Base-by-base conservation (phyloP, 2,797 vertebrate species). In the Lacerta agilis region DNA sequence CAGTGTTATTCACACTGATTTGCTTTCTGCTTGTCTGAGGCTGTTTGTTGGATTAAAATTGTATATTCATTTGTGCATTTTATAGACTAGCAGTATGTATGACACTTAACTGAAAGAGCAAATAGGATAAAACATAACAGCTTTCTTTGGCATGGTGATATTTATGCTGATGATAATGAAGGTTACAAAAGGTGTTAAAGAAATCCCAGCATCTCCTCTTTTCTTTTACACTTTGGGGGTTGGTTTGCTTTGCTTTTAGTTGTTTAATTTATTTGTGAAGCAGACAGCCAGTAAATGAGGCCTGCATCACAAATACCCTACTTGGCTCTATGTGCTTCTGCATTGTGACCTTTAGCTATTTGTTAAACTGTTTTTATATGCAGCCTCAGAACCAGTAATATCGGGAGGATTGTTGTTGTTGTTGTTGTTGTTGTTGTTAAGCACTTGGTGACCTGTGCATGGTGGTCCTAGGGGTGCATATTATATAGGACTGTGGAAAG, bases 91-190 rank as follows among this genome's bases (percentile, higher is more conserved):
- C 20, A 64, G 86, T 91, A 84, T 83, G 86, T 94, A 71, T 86
- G 83, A 79, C 93, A 71, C 95, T 73, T 33, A 95, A 94, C 93
- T 90, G 87, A 94, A 94, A 90, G 94, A 88, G 87, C 93, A 95
- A 87, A 87, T 87, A 84, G 69, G 88, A 89, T 90, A 80, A 94
- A 67, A 79, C 67, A 90, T 85, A 89, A 0, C 86, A 92, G 93
- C 89, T 43, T 88, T 71, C 78, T 92, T 5, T 87, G 73, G 77
- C 90, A 88, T 90, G 88, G 92, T 90, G 83, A 94, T 92, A 90
- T 78, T 75, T 41, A 90, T 86, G 88, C 36, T 91, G 73, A 89
- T 89, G 89, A 93, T 89, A 41, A 72, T 87, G 89, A 93, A 92
- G 29, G 25, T 41, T 85, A 69, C 77, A 75, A 66, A 80, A 29